A percentile compares a stretch with the other conserved stretches of the same genome.
phyloP scores from a whole-genome alignment of 1,140 invertebrate species.

The Nasonia vitripennis region DNA sequence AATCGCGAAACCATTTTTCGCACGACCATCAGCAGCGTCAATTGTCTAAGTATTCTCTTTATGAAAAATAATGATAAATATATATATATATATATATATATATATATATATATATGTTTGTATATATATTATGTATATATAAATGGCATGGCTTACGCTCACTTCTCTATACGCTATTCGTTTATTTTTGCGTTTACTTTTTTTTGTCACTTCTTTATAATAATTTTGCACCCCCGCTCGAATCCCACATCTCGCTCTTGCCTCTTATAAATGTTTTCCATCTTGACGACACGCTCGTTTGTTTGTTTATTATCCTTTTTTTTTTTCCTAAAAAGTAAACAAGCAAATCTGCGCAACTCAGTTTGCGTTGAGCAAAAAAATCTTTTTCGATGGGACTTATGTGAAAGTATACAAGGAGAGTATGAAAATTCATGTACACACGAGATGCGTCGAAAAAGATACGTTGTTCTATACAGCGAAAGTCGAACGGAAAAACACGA shows the following conservation, averaged over 20 bases:
- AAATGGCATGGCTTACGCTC: slow-evolving; percentile 46
- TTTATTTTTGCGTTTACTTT: slow-evolving; percentile 28
- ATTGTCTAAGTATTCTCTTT: slow-evolving; percentile 46
- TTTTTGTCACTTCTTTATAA: slow-evolving; percentile 28
- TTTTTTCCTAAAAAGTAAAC: neutral
- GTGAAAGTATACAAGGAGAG: neutral
- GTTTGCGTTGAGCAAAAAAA: slow-evolving; percentile 48
- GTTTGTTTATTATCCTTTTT: neutral
- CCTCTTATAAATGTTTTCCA: slow-evolving; percentile 1
- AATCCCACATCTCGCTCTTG: neutral
- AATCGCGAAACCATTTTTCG: slow-evolving; percentile 19
- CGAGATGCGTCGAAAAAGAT: neutral
- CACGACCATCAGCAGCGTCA: slow-evolving; percentile 27
- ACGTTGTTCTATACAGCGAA: neutral
- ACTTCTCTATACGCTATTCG: slow-evolving; percentile 37
- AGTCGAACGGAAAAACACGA: slow-evolving; percentile 24
- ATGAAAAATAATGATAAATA: slow-evolving; percentile 50
- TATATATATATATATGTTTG: slow-evolving; percentile 21
- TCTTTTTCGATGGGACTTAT: slow-evolving; percentile 12
- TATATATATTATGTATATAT: slow-evolving; percentile 16
- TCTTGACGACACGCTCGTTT: too few species aligned
- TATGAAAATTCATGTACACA: too few species aligned
- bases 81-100: slow-evolving; percentile 1
- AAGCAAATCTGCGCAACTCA: slow-evolving; percentile 23
- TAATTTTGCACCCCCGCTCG: neutral